Base-by-base conservation (phyloP, 2,888 invertebrate genomes). In the Sicus ferrugineus region DNA sequence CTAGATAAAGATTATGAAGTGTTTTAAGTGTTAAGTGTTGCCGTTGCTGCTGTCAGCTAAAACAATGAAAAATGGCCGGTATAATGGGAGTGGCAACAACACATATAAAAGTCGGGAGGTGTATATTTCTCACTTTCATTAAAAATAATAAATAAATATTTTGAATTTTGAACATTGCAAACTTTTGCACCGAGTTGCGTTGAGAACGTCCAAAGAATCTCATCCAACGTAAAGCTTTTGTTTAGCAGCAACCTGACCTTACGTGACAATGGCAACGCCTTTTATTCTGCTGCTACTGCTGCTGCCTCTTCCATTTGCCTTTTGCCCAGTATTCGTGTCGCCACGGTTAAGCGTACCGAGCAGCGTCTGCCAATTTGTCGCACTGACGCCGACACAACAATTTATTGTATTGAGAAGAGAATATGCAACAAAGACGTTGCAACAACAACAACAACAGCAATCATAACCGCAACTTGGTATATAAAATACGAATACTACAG, bases 351-450 rank as follows among this genome's bases (percentile, higher is more conserved):
- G 42, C 56, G 19, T 46, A 63, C 48, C 63, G 16, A 42, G 3
- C n/a, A 42, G n/a, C n/a, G n/a, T n/a, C 42, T 42, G 63, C 48
- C 63, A 63, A 63, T 63, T 63, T 63, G 63, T 63, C 48, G 42
- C n/a, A 28, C 46, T 38, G 26, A 61, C 38, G 23, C 23, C 19
- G 42, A 42, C 42, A 38, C 61, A 7, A 30, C n/a, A 56, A n/a
- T 42, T 14, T 14, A 16, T 3, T 42, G 14, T 26, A 30, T 56
- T 56, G 56, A 23, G 52, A 54, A 56, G 48, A 4, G 26, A 42
- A 9, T 28, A 9, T 56, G 30, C 7, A 14, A 56, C 11, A 56
- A 30, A 56, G n/a, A 16, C n/a, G n/a, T n/a, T n/a, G n/a, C n/a
- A 16, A 30, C 14, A 54, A 54, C 14, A 14, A 28, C n/a, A 16